Percentiles rank a stretch among this genome's conserved stretches.
Conservation (phyloP, 23 tunicate genomes). For the Trididemnum nubilum region DNA sequence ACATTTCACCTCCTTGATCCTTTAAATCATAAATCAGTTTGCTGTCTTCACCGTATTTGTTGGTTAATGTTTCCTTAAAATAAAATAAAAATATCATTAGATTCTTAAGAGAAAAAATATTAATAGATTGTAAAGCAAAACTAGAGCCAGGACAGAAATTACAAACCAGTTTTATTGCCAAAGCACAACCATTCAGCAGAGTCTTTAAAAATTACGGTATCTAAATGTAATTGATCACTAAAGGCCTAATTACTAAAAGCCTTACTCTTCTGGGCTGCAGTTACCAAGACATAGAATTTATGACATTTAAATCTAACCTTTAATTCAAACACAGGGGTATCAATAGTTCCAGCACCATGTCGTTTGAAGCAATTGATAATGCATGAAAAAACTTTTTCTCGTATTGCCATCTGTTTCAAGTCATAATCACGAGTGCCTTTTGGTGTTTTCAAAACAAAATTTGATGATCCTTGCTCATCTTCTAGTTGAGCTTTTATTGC, state of each 20-base stretch:
- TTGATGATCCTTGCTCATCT: slow-evolving; percentile 37
- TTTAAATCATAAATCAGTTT: slow-evolving; percentile 92
- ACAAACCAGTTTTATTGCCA: too few relatives aligned
- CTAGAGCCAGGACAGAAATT: background rate
- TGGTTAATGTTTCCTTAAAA: slow-evolving; percentile 80
- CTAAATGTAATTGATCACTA: background rate
- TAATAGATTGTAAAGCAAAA: background rate
- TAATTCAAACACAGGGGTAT: slow-evolving; percentile 97
- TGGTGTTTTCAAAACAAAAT: slow-evolving; percentile 83
- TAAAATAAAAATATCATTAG: background rate
- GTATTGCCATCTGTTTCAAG: slow-evolving; percentile 87
- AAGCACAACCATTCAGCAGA: too few relatives aligned
- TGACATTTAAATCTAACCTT: slow-evolving; percentile 49
- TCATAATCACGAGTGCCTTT: slow-evolving; percentile 94
- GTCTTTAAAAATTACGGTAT: too few relatives aligned
- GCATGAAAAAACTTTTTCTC: slow-evolving; percentile 69
- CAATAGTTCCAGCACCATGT: slow-evolving; percentile 96
- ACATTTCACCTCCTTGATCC: slow-evolving; percentile 92
- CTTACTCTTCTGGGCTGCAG: too few relatives aligned
- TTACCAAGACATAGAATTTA: too few relatives aligned
- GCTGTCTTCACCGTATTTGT: slow-evolving; percentile 98
- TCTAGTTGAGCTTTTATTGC: slow-evolving; percentile 71
- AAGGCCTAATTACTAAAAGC: background rate
- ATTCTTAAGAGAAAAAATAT: background rate
- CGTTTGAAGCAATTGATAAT: slow-evolving; percentile 81